Percentiles rank a stretch among this genome's conserved stretches.
These are phyloP conservation scores for Tetrapedia diversipes DNA, from an alignment of 2,888 invertebrate species.

Conservation along the genomic window DNA sequence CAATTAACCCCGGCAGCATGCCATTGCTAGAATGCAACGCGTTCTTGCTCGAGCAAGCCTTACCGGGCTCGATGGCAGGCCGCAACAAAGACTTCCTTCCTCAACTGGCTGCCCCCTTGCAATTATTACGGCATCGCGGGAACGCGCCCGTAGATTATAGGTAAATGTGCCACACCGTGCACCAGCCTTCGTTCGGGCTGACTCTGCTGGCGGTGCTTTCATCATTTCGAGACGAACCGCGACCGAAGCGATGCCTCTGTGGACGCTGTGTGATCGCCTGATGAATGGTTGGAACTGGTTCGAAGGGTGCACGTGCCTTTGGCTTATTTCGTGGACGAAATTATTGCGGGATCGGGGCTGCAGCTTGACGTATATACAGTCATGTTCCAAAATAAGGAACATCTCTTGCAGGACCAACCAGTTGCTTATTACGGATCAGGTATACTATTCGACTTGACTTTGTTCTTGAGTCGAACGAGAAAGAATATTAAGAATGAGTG, in stretches of 20 bases:
- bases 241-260: neutral
- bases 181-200: constrained; percentile 6
- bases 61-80: constrained; percentile 33
- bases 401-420: constrained; percentile 1
- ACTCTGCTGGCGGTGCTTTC: neutral
- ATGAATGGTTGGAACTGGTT: constrained; percentile 29
- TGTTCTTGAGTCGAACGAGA: no score
- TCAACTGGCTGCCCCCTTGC: constrained; percentile 37
- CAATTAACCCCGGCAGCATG: constrained; percentile 79
- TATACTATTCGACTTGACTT: no score
- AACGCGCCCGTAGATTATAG: constrained; percentile 70
- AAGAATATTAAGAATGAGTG: no score
- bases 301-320: constrained; percentile 36
- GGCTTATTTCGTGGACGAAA: constrained; percentile 51
- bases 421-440: no score
- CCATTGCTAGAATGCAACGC: constrained; percentile 75
- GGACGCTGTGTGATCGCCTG: neutral
- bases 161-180: constrained; percentile 58
- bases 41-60: constrained; percentile 54
- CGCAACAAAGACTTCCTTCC: constrained; percentile 60
- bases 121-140: constrained; percentile 74
- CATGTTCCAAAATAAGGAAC: constrained; percentile 41
- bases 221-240: neutral
- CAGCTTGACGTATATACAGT: constrained; percentile 13
- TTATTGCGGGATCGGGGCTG: constrained; percentile 57